These are phyloP conservation scores for Characodon lateralis DNA, from an alignment of 2,797 vertebrate genomes.

Conservation along the genomic window DNA sequence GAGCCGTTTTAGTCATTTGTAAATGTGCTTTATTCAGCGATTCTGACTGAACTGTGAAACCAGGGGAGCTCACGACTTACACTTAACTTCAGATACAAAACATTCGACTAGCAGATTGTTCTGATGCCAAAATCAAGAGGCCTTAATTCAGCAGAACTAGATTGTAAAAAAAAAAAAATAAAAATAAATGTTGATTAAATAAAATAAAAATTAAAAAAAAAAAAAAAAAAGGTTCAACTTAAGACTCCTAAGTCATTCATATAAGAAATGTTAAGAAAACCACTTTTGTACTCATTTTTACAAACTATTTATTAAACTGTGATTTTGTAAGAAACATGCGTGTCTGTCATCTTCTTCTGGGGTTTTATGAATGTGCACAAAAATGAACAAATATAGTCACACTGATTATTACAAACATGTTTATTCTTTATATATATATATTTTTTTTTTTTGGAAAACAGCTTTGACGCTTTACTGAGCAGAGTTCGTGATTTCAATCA, in stretches of 20 bases:
- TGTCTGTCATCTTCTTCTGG: neutral
- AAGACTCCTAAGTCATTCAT: slow-evolving; percentile 81
- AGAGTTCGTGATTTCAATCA: slow-evolving; percentile 50
- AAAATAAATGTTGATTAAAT: slow-evolving; percentile 32
- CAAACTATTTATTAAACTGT: slow-evolving; percentile 89
- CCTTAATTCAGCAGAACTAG: slow-evolving; percentile 86
- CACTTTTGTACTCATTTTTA: slow-evolving; percentile 85
- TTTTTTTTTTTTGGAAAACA: slow-evolving; percentile 65
- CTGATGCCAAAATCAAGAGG: slow-evolving; percentile 87
- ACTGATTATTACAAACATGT: slow-evolving; percentile 67
- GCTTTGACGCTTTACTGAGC: slow-evolving; percentile 60
- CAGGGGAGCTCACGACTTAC: slow-evolving; percentile 75
- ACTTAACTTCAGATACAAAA: slow-evolving; percentile 71
- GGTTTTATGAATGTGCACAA: neutral
- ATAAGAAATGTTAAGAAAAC: slow-evolving; percentile 81
- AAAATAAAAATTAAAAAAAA: slow-evolving; percentile 39
- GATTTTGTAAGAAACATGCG: slow-evolving; percentile 83
- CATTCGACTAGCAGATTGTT: slow-evolving; percentile 84
- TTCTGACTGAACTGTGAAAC: slow-evolving; percentile 80
- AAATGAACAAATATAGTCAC: neutral
- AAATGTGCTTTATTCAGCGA: slow-evolving; percentile 55
- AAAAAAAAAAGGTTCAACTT: slow-evolving; percentile 63
- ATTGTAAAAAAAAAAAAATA: slow-evolving; percentile 74
- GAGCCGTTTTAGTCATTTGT: slow-evolving; percentile 73
- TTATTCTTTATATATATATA: slow-evolving; percentile 66